phyloP scores from a whole-genome alignment of 2,888 invertebrate species.

The Omphaloscelis lunosa region DNA sequence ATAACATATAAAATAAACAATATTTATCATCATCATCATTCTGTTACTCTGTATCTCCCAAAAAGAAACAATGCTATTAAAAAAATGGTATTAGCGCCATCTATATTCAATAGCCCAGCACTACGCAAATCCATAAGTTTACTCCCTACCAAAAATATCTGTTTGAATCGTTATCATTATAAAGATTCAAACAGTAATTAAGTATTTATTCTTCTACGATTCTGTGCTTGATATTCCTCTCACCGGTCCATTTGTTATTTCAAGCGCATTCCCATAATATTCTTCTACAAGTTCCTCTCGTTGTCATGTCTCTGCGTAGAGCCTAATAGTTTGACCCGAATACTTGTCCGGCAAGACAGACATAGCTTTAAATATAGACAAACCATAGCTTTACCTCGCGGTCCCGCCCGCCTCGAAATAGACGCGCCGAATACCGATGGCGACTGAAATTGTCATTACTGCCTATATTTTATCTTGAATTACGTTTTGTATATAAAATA shows the following conservation, averaged over 20 bases:
- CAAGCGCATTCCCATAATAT: slow-evolving; percentile 21
- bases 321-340: slow-evolving; percentile 65
- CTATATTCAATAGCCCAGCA: too few relatives aligned
- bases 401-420: slow-evolving; percentile 53
- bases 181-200: too few relatives aligned
- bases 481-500: slow-evolving; percentile 40
- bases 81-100: too few relatives aligned
- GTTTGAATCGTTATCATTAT: too few relatives aligned
- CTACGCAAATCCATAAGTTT: too few relatives aligned
- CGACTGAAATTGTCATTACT: slow-evolving; percentile 46
- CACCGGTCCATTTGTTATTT: slow-evolving; percentile 13
- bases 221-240: neutral
- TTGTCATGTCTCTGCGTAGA: slow-evolving; percentile 46
- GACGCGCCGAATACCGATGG: slow-evolving; percentile 40
- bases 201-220: neutral
- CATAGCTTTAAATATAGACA: slow-evolving; percentile 64
- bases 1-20: too few relatives aligned
- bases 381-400: slow-evolving; percentile 42
- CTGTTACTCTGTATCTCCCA: too few relatives aligned
- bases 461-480: slow-evolving; percentile 49
- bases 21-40: too few relatives aligned
- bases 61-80: too few relatives aligned
- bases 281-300: slow-evolving; percentile 8
- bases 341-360: slow-evolving; percentile 45
- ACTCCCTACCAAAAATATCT: too few relatives aligned